phyloP scores from a whole-genome alignment of 2,797 vertebrate genomes.

The Dermochelys coriacea region DNA sequence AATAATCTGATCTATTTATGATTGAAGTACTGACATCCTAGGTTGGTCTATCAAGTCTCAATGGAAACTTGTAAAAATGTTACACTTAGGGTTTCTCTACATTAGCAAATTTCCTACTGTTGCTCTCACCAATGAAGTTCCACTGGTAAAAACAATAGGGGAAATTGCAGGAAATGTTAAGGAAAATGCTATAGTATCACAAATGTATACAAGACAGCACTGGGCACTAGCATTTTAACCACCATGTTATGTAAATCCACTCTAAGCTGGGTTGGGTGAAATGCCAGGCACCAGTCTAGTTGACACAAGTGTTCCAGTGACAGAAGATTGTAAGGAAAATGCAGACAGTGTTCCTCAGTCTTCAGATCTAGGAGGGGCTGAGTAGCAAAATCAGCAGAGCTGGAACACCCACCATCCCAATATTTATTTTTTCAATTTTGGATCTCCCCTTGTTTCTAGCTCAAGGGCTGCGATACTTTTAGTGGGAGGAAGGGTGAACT shows the following conservation, averaged over 20 bases:
- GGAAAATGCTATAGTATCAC: not conserved
- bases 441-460: not conserved
- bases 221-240: not conserved
- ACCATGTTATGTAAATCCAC: not conserved
- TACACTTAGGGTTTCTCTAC: not conserved
- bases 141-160: not conserved
- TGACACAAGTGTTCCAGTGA: not conserved
- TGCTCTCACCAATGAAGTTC: not conserved
- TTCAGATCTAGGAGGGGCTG: not conserved
- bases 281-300: not conserved
- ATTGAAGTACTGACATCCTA: not conserved
- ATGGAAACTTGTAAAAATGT: not conserved
- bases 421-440: slow-evolving; percentile 3
- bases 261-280: not conserved
- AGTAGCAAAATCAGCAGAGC: not conserved
- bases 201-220: not conserved
- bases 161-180: not conserved
- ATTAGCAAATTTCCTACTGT: not conserved
- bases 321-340: not conserved
- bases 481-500: slow-evolving; percentile 26
- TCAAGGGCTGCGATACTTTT: not conserved
- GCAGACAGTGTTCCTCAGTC: not conserved
- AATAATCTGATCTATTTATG: not conserved
- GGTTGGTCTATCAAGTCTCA: not conserved
- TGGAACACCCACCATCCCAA: slow-evolving; percentile 20